A percentile compares a stretch with the other conserved stretches of the same genome.
Conservation (phyloP, 2,797 vertebrate species). For the Platalea minor region DNA sequence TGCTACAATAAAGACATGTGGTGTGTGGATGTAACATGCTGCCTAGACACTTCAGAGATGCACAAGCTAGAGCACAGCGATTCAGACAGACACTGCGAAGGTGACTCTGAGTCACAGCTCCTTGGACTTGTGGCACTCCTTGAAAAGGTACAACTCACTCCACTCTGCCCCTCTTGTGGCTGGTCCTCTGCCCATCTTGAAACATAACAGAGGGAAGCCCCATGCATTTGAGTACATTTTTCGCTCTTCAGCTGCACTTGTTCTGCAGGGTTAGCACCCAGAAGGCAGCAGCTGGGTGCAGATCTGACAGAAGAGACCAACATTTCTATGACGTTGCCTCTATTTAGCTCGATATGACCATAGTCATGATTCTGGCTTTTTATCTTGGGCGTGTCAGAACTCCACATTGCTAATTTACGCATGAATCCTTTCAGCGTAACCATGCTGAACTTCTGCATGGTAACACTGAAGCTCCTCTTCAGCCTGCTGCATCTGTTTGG, state of each 20-base stretch:
- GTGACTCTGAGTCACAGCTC: background rate
- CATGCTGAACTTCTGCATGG: background rate
- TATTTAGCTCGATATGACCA: background rate
- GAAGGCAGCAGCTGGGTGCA: background rate
- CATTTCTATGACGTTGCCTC: background rate
- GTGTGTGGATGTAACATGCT: accelerated
- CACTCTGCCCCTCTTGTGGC: background rate
- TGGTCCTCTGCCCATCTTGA: background rate
- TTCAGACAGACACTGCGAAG: background rate
- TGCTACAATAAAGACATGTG: background rate
- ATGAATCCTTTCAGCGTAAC: background rate
- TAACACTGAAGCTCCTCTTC: background rate
- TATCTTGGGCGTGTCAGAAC: background rate
- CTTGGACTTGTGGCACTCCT: background rate
- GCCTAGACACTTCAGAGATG: background rate
- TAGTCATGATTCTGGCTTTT: background rate
- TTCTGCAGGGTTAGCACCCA: background rate
- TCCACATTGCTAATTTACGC: background rate
- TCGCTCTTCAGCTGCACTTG: background rate
- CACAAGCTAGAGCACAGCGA: background rate
- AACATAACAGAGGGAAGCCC: accelerated
- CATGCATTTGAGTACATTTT: background rate
- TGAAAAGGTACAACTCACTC: background rate
- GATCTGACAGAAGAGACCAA: background rate
- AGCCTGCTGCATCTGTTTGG: background rate